These are phyloP conservation scores for Gandaritis pyraliata DNA, from an alignment of 2,888 invertebrate species.

Conservation along the genomic window DNA sequence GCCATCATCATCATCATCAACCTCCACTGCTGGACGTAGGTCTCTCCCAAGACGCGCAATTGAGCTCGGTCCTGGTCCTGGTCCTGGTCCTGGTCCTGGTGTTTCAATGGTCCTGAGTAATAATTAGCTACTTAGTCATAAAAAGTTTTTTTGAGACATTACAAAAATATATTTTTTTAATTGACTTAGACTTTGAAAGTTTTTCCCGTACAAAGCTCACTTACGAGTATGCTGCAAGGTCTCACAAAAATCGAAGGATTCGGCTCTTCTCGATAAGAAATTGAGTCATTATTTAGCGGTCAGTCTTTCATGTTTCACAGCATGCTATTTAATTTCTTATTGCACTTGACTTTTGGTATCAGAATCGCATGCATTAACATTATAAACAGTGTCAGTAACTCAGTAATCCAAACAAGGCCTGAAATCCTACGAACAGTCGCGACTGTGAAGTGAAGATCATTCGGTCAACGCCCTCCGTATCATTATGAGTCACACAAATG, in stretches of 20 bases:
- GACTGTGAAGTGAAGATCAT: slow-evolving; percentile 56
- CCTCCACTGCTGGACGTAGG: too few species aligned
- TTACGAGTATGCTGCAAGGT: not conserved
- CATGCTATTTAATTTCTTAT: slow-evolving; percentile 24
- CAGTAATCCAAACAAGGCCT: slow-evolving; percentile 38
- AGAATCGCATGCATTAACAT: slow-evolving; percentile 24
- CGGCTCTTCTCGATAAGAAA: slow-evolving; percentile 10
- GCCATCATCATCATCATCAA: too few species aligned
- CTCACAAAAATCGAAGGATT: slow-evolving; percentile 5
- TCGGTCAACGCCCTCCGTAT: slow-evolving; percentile 68
- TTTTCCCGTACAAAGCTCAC: not conserved
- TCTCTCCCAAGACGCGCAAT: too few species aligned
- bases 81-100: too few species aligned
- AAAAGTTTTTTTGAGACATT: too few species aligned
- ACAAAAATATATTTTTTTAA: not conserved
- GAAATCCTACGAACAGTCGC: slow-evolving; percentile 39
- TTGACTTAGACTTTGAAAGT: not conserved
- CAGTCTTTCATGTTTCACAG: slow-evolving; percentile 11
- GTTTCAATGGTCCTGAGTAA: not conserved
- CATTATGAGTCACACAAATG: slow-evolving; percentile 73
- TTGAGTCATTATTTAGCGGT: slow-evolving; percentile 14
- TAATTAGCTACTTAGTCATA: too few species aligned
- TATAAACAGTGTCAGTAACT: slow-evolving; percentile 27
- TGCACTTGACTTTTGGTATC: not conserved
- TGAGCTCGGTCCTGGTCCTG: too few species aligned